Conservation (phyloP, 2,888 invertebrate species). For the Nomada flava region DNA sequence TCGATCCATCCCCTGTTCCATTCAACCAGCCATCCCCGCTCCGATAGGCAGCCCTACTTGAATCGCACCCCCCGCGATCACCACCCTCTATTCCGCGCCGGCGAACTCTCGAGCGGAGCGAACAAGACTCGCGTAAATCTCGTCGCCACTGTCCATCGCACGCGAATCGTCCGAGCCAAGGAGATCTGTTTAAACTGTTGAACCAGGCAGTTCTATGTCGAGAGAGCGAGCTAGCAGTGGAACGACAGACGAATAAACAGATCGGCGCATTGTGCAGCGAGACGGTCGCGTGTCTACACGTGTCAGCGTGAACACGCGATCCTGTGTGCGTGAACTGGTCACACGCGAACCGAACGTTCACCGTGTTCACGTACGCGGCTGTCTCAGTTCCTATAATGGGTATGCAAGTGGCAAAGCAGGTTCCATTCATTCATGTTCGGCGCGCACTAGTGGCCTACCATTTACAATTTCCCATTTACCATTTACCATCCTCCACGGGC, state of each 20-base stretch:
- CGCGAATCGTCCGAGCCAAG: background rate
- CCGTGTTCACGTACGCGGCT: constrained; percentile 37
- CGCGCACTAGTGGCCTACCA: constrained; percentile 78
- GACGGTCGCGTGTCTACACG: constrained; percentile 57
- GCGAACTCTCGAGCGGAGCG: no score
- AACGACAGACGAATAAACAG: constrained; percentile 65
- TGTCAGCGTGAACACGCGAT: constrained; percentile 20
- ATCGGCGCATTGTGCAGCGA: constrained; percentile 58
- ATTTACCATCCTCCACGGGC: constrained; percentile 74
- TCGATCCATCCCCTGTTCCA: no score
- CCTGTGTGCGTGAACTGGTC: constrained; percentile 46
- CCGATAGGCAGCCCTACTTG: no score
- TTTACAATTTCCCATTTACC: constrained; percentile 82
- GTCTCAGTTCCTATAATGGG: constrained; percentile 78
- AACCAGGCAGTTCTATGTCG: constrained; percentile 30
- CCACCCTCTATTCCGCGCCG: no score
- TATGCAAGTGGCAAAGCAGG: constrained; percentile 83
- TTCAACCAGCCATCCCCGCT: no score
- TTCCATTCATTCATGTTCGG: constrained; percentile 83
- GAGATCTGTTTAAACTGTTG: constrained; percentile 38
- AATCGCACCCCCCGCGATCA: no score
- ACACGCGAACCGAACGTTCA: constrained; percentile 39
- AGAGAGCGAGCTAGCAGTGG: background rate
- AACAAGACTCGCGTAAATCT: no score
- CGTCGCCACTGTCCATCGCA: no score